Evolutionary conservation across 2,113 vertebrate species (phyloP).

Genomic region (Isichthys henryi): DNA sequence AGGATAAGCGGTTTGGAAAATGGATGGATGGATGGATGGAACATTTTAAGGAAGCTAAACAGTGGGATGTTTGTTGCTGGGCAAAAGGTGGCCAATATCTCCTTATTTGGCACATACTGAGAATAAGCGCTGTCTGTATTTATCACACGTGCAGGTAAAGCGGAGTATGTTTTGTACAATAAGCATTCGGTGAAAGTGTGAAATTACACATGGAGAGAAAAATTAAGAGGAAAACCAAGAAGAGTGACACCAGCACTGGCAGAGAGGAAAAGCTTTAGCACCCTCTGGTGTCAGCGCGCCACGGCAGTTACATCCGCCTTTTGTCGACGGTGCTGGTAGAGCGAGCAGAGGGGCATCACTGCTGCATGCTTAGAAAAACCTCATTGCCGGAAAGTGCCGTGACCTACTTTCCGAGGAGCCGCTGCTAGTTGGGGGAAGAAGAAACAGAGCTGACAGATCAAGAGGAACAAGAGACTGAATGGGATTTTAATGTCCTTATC

Average conservation of each 20-base stretch:
- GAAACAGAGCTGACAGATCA: constrained; percentile 7
- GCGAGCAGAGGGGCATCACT: constrained; percentile 7
- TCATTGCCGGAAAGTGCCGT: constrained; percentile 11
- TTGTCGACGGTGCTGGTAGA: constrained; percentile 10
- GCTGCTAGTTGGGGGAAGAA: not conserved
- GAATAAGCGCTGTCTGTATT: not conserved
- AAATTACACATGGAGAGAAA: constrained; percentile 28
- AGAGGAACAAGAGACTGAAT: constrained; percentile 3
- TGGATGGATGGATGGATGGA: too few species aligned
- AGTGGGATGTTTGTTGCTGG: not conserved
- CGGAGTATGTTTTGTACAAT: not conserved
- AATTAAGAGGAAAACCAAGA: constrained; percentile 19
- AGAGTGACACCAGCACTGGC: constrained; percentile 24
- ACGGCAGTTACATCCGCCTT: constrained; percentile 47
- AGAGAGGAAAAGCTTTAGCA: constrained; percentile 69
- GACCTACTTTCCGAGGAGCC: constrained; percentile 19
- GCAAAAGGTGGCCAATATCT: not conserved
- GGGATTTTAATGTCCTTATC: constrained; percentile 12
- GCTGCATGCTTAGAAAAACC: constrained; percentile 11
- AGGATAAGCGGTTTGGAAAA: too few species aligned
- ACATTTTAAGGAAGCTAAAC: not conserved
- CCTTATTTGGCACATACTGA: not conserved
- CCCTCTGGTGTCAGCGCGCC: constrained; percentile 67
- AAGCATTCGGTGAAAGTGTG: not conserved
- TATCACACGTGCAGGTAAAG: not conserved